Evolutionary conservation across 1,140 invertebrate species (phyloP), one percentile per base, ranked within the genome.

Genomic region (Plodia interpunctella): DNA sequence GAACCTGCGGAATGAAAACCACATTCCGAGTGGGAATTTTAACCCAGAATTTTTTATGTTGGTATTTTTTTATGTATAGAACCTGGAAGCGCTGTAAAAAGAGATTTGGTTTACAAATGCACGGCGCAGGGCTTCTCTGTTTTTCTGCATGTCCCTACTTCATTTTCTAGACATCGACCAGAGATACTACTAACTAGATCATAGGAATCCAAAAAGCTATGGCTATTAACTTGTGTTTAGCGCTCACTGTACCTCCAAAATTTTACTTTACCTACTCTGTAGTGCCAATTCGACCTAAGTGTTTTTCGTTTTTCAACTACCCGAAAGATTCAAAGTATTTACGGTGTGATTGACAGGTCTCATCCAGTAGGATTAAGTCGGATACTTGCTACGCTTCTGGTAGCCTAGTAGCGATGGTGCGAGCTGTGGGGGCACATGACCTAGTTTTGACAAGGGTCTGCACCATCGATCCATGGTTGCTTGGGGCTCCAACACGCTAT

Each of bases 381-480:
- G 60, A 54, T 68, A 69, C 50, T 70, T 64, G 71, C 50, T 59
- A 54, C 38, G 62, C 62, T 62, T 60, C 78, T 81, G 65, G 60
- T 66, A 61, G 70, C 78, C 76, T 83, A 70, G 76, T 78, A 78
- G 59, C 67, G 65, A 74, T 57, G 62, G 62, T 53, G 57, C 53
- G 62, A 59, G 11, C 55, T 53, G 49, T 56, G 55, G 55, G 55
- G 54, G 32, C 19, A 56, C 35, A 49, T 56, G 55, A 56, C 55
- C 55, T n/a, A 56, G 35, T 56, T 56, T 56, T 17, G 18, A 18
- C n/a, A 18, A 62, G 70, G 71, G 62, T 63, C 61, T 61, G 59
- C 70, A 77, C 76, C 78, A 84, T 84, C 81, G 81, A 84, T 84
- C 81, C 79, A 79, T 72, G 73, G 72, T 15, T 3, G n/a, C 38